Evolutionary conservation across 1,140 invertebrate species (phyloP), one percentile per base, ranked within the genome.

Genomic region (Tetramorium alpestre): DNA sequence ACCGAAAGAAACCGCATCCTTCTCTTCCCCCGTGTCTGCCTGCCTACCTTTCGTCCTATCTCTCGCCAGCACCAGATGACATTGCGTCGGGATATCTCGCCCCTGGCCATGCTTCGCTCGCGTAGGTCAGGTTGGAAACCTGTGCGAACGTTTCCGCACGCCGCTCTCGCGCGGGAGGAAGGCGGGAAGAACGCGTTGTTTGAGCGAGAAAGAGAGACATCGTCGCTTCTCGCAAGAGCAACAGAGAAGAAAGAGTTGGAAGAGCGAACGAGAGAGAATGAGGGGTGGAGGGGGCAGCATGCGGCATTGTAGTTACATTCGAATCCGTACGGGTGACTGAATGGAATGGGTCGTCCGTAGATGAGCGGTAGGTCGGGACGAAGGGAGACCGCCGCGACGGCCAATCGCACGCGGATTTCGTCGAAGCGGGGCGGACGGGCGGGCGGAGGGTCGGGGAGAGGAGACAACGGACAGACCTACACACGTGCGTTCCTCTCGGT

Each of bases 71-170:
- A 84, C 70, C 85, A 70, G 72, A 89, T 87, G 87, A 91, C 81
- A 88, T 91, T 77, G 84, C 78, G 54, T 56, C 70, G 49, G 64
- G 77, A 72, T 89, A 64, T 87, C 49, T 90, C 86, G 88, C 47
- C 88, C 80, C 86, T 90, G 75, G 89, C 76, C 89, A 80, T 90
- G 88, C 60, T 44, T 58, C 49, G n/a, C 62, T 78, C 87, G 81
- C 77, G 85, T 89, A 91, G 90, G 87, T 91, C 88, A 91, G 90
- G 87, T 91, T 91, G 69, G 89, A 88, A 90, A 91, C 89, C 78
- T 88, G 89, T 90, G 65, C 89, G 89, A 90, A 85, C 75, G 62
- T 90, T 89, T 90, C 89, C 89, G 88, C 76, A 69, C 38, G 75
- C 56, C 67, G 51, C 60, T 56, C 28, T 60, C 70, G 69, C 65